These are phyloP conservation scores for Tonatia bakeri DNA, from an alignment of 2,113 vertebrate species.

Conservation along the genomic window DNA sequence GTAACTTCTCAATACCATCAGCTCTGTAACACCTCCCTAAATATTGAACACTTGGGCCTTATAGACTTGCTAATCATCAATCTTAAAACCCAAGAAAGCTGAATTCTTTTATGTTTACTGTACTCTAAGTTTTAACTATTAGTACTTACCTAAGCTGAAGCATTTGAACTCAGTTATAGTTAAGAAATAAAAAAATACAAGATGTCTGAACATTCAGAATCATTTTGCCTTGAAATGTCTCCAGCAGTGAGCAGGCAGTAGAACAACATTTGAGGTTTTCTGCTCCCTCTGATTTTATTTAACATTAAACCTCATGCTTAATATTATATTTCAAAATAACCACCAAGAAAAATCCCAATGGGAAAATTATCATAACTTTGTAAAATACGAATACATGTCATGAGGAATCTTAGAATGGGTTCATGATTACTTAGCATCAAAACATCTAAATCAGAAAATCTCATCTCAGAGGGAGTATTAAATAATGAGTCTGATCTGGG, in stretches of 20 bases:
- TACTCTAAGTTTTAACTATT: neutral
- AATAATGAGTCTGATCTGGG: neutral
- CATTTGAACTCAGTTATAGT: neutral
- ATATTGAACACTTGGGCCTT: neutral
- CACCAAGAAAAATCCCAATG: neutral
- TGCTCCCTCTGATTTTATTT: neutral
- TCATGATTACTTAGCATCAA: neutral
- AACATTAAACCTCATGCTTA: neutral
- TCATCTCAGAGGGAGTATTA: neutral
- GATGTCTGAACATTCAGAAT: neutral
- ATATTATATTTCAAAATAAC: neutral
- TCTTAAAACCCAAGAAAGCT: neutral
- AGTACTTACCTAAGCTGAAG: neutral
- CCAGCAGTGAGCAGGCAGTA: neutral
- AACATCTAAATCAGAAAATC: neutral
- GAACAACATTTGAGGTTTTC: neutral
- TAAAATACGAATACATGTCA: neutral
- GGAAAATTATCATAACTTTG: neutral
- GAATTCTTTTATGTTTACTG: neutral
- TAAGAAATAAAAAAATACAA: slow-evolving; percentile 5
- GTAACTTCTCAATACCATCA: neutral
- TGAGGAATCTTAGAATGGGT: neutral
- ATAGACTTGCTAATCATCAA: neutral
- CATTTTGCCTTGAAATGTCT: neutral
- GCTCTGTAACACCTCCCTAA: neutral